Percentiles rank a stretch among this genome's conserved stretches.
Evolutionary conservation across 2,113 vertebrate species (phyloP).

Genomic region (Brachyistius frenatus): DNA sequence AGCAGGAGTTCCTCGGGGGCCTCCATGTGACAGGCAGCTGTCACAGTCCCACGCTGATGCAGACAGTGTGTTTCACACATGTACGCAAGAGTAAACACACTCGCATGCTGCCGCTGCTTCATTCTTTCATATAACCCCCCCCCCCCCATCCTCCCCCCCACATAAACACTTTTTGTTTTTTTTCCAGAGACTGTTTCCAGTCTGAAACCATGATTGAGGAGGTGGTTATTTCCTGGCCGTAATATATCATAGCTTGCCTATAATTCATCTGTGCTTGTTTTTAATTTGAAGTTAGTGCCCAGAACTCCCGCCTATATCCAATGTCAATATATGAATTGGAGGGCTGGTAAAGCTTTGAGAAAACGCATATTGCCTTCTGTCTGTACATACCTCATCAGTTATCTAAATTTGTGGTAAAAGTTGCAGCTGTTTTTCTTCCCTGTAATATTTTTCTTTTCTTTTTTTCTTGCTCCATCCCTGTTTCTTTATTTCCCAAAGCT

Average conservation of each 20-base stretch:
- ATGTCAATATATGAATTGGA: constrained; percentile 33
- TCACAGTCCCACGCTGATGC: constrained; percentile 73
- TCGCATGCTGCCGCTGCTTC: constrained; percentile 40
- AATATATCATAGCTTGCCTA: constrained; percentile 32
- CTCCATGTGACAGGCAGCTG: constrained; percentile 79
- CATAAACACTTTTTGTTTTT: neutral
- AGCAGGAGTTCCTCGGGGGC: constrained; percentile 65
- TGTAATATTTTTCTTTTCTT: neutral
- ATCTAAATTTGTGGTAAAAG: neutral
- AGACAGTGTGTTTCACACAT: constrained; percentile 62
- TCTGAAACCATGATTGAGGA: constrained; percentile 41
- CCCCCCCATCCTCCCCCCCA: neutral
- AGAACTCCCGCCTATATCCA: constrained; percentile 7
- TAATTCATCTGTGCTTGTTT: constrained; percentile 51
- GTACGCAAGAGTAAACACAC: constrained; percentile 45
- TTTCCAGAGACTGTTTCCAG: constrained; percentile 16
- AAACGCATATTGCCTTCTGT: neutral
- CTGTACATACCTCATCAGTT: constrained; percentile 5
- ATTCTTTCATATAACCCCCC: constrained; percentile 2
- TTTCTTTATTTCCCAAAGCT: neutral
- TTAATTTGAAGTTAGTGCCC: constrained; percentile 26
- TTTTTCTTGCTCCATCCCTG: neutral
- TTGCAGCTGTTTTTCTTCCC: neutral
- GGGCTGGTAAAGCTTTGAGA: constrained; percentile 13
- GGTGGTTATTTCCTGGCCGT: constrained; percentile 40